These are phyloP conservation scores for Camelus dromedarius DNA, from an alignment of 2,113 vertebrate species.

Conservation along the genomic window DNA sequence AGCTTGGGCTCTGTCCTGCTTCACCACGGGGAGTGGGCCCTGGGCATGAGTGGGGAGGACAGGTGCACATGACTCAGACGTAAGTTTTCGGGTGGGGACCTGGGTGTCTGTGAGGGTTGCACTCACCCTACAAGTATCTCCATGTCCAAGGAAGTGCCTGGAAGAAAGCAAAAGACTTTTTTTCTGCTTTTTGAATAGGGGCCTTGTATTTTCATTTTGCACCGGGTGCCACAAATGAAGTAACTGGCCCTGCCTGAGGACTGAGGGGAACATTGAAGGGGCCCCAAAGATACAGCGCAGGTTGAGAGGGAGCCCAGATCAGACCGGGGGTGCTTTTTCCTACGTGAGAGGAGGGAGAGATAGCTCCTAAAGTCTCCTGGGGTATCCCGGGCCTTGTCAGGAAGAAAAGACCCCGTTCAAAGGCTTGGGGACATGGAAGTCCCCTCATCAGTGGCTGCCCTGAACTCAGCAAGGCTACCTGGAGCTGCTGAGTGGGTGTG, in stretches of 20 bases:
- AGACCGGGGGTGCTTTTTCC: background rate
- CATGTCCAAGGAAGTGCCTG: background rate
- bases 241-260: background rate
- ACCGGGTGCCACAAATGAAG: background rate
- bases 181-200: background rate
- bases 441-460: background rate
- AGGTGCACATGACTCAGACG: background rate
- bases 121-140: background rate
- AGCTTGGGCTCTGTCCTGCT: background rate
- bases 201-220: too few relatives aligned
- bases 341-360: background rate
- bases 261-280: too few relatives aligned
- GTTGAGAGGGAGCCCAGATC: background rate
- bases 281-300: too few relatives aligned
- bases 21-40: too few relatives aligned
- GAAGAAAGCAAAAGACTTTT: background rate
- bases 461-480: background rate
- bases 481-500: fast-evolving
- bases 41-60: too few relatives aligned
- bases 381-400: background rate
- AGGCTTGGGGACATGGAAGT: background rate
- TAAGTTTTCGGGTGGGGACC: background rate
- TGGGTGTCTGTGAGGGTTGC: background rate
- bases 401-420: background rate
- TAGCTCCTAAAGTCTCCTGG: background rate